These are phyloP conservation scores for Plodia interpunctella DNA, from an alignment of 1,140 invertebrate species.

Conservation along the genomic window DNA sequence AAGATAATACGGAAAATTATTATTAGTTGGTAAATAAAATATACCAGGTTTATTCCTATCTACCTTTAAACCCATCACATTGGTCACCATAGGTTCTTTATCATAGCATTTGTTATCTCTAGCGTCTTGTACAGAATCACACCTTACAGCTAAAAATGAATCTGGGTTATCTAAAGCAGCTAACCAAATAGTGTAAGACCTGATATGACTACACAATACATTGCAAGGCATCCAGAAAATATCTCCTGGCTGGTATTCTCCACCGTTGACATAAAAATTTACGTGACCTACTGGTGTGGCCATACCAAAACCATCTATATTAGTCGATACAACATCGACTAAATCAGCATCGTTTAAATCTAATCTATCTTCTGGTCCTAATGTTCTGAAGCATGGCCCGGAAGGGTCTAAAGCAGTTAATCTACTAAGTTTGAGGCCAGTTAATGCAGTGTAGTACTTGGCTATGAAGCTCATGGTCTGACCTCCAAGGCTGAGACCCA, in stretches of 20 bases:
- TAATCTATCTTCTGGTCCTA: conserved; percentile 45
- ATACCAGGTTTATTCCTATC: conserved; percentile 24
- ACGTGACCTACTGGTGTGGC: conserved; percentile 79
- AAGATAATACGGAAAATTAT: conserved; percentile 23
- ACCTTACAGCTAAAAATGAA: conserved; percentile 23
- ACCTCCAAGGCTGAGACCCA: conserved; percentile 55
- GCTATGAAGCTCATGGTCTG: conserved; percentile 57
- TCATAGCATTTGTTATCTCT: conserved; percentile 24
- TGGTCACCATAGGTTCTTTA: conserved; percentile 21
- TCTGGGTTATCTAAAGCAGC: conserved; percentile 19
- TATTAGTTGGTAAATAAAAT: conserved; percentile 23
- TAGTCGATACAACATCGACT: conserved; percentile 81
- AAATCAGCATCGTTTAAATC: conserved; percentile 57
- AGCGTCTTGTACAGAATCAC: conserved; percentile 28
- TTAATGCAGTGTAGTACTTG: conserved; percentile 47
- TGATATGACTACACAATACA: conserved; percentile 25
- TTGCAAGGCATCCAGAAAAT: conserved; percentile 17
- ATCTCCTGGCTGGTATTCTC: conserved; percentile 78
- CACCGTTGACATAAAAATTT: conserved; percentile 83
- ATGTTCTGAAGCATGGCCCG: conserved; percentile 59
- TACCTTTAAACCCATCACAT: conserved; percentile 19
- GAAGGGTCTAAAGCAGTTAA: conserved; percentile 57
- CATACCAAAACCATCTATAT: conserved; percentile 83
- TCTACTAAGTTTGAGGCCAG: conserved; percentile 53
- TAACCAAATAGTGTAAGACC: conserved; percentile 18